A percentile compares a stretch with the other conserved stretches of the same genome.
Conservation (phyloP, 37 sponge, comb jelly and placozoan species). For the Diacarnus erythraeanus region DNA sequence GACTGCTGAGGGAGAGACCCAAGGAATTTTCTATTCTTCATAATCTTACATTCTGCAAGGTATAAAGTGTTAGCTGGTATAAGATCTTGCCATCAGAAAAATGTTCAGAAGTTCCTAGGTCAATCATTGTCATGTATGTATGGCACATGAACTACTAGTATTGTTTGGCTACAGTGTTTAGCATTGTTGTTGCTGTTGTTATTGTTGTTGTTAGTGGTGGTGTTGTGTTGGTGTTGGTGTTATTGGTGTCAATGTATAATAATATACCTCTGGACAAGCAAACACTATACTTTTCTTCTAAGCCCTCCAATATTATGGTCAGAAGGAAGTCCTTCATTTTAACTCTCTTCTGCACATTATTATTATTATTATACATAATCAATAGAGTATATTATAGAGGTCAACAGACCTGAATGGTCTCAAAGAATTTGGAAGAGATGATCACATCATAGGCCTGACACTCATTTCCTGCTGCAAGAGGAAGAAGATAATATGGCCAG, state of each 20-base stretch:
- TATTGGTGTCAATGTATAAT: not conserved
- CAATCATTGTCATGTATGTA: not conserved
- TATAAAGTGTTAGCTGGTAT: not conserved
- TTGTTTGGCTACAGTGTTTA: too few relatives aligned
- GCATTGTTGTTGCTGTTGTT: too few relatives aligned
- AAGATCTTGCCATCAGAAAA: too few relatives aligned
- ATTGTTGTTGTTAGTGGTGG: too few relatives aligned
- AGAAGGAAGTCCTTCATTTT: slow-evolving; percentile 77
- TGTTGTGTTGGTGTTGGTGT: too few relatives aligned
- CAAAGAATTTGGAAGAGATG: slow-evolving; percentile 65
- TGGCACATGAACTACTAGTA: not conserved
- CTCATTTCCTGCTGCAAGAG: slow-evolving; percentile 66
- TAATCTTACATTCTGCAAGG: slow-evolving; percentile 64
- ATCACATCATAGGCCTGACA: slow-evolving; percentile 91
- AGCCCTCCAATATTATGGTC: slow-evolving; percentile 86
- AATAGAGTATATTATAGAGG: not conserved
- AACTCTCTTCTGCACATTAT: slow-evolving; percentile 45
- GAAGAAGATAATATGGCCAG: too few relatives aligned
- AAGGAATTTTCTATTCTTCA: slow-evolving; percentile 80
- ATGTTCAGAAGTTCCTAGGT: too few relatives aligned
- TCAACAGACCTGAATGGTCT: slow-evolving; percentile 61
- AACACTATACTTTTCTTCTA: slow-evolving; percentile 83
- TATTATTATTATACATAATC: too few relatives aligned
- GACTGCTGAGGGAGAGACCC: slow-evolving; percentile 80
- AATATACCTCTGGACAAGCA: slow-evolving; percentile 70